A percentile compares a stretch with the other conserved stretches of the same genome.
Evolutionary conservation across 2,113 vertebrate genomes (phyloP).

Genomic region (Syngnathus floridae): DNA sequence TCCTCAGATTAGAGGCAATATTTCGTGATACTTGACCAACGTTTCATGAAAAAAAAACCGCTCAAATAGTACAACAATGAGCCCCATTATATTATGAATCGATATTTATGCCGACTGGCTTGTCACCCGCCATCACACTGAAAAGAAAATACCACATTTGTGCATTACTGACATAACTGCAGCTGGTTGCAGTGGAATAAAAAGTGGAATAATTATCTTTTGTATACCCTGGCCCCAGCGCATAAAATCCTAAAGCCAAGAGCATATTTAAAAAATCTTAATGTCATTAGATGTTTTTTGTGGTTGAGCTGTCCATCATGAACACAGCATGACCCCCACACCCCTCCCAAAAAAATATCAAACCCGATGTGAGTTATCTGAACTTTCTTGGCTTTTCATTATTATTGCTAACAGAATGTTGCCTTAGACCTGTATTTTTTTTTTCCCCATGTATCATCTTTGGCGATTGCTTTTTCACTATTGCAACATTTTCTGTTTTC

Average conservation of each 20-base stretch:
- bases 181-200: constrained; percentile 61
- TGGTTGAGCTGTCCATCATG: constrained; percentile 50
- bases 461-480: constrained; percentile 47
- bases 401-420: constrained; percentile 66
- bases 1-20: constrained; percentile 28
- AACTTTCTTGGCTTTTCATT: constrained; percentile 35
- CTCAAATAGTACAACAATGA: constrained; percentile 25
- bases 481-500: constrained; percentile 55
- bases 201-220: constrained; percentile 40
- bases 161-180: constrained; percentile 55
- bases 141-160: constrained; percentile 33
- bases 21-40: constrained; percentile 24
- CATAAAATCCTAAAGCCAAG: constrained; percentile 24
- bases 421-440: constrained; percentile 69
- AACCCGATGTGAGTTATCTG: constrained; percentile 9
- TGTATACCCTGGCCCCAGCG: constrained; percentile 10
- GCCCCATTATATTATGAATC: neutral
- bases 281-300: constrained; percentile 28
- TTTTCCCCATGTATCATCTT: constrained; percentile 49
- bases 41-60: constrained; percentile 39
- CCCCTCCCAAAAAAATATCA: constrained; percentile 9
- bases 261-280: constrained; percentile 33
- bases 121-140: constrained; percentile 22
- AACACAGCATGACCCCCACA: constrained; percentile 42
- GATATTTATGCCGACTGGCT: constrained; percentile 31